Evolutionary conservation across 2,113 vertebrate genomes (phyloP).

Genomic region (Peromyscus maniculatus): DNA sequence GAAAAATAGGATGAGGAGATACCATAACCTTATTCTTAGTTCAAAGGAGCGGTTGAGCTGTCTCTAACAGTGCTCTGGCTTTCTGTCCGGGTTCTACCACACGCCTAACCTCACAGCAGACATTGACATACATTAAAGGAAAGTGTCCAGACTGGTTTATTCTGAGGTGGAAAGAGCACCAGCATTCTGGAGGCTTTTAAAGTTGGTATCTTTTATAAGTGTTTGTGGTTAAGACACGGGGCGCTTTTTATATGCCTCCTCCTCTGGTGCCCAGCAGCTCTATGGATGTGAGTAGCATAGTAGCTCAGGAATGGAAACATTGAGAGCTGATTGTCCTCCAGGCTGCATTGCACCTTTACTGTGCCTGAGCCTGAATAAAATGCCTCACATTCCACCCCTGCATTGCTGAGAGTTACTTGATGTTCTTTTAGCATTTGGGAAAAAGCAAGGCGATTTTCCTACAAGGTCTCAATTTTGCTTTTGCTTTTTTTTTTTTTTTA

Average conservation of each 20-base stretch:
- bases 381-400: neutral
- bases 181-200: neutral
- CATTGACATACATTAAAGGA: neutral
- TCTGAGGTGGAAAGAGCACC: neutral
- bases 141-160: neutral
- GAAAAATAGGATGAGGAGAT: neutral
- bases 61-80: neutral
- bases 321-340: neutral
- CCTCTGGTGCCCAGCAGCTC: neutral
- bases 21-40: conserved; percentile 36
- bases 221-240: neutral
- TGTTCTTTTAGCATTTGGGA: conserved; percentile 1
- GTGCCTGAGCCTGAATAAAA: conserved; percentile 43
- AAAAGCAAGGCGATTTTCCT: conserved; percentile 43
- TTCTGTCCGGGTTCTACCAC: conserved; percentile 47
- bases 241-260: neutral
- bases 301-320: neutral
- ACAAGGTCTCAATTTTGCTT: neutral
- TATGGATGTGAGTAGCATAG: neutral
- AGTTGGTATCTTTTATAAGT: neutral
- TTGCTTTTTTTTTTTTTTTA: neutral
- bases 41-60: conserved; percentile 64
- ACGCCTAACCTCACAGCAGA: neutral
- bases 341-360: neutral
- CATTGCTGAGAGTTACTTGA: neutral